Evolutionary conservation across 2,797 vertebrate species (phyloP).

Genomic region (Poeciliopsis presidionis): DNA sequence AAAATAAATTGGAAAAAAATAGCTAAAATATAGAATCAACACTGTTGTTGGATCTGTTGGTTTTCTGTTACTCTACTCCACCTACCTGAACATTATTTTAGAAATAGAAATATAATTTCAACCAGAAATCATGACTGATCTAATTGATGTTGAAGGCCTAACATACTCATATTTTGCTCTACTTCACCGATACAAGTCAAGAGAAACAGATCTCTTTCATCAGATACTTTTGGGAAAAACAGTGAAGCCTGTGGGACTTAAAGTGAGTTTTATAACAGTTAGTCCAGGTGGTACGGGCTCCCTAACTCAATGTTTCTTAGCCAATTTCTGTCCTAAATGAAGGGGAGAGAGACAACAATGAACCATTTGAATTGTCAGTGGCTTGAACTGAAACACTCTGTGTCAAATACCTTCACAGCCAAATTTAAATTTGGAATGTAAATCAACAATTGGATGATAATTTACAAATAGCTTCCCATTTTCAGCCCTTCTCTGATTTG

Average conservation of each 20-base stretch:
- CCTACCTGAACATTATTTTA: background rate
- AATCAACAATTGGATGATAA: constrained; percentile 21
- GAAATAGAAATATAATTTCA: background rate
- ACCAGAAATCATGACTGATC: background rate
- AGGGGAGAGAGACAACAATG: background rate
- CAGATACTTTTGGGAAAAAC: constrained; percentile 73
- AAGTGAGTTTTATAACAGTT: constrained; percentile 67
- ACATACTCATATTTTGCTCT: background rate
- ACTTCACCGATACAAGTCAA: background rate
- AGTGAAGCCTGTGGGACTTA: constrained; percentile 65
- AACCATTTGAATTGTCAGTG: background rate
- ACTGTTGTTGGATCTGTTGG: background rate
- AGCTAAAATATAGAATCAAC: background rate
- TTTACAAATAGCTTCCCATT: constrained; percentile 25
- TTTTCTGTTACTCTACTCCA: background rate
- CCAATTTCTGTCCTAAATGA: constrained; percentile 4
- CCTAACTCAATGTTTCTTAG: constrained; percentile 71
- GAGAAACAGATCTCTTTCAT: constrained; percentile 10
- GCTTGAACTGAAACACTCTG: background rate
- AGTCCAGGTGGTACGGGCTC: constrained; percentile 77
- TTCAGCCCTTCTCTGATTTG: constrained; percentile 20
- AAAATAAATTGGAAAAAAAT: background rate
- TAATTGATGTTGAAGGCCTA: background rate
- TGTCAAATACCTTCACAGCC: background rate
- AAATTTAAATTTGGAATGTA: constrained; percentile 10